Conservation (phyloP, 2,797 vertebrate genomes). For the Cyclopterus lumpus region DNA sequence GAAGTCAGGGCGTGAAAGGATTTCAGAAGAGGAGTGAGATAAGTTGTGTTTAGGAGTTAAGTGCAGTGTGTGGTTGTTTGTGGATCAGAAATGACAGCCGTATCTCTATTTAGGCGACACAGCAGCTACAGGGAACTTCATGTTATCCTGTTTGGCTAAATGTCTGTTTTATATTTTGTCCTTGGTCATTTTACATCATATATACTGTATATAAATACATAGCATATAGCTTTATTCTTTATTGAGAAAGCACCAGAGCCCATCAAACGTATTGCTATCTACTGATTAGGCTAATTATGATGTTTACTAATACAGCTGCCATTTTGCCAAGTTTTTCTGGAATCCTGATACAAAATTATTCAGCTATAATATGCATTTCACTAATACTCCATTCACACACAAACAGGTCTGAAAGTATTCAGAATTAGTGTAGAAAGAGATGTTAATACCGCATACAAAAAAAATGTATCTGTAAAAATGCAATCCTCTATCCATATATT, state of each 20-base stretch:
- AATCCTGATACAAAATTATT: neutral
- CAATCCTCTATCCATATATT: neutral
- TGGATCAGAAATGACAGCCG: conserved; percentile 37
- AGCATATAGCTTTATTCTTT: conserved; percentile 29
- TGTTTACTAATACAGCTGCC: neutral
- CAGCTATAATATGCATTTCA: neutral
- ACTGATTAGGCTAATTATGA: neutral
- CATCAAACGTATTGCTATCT: neutral
- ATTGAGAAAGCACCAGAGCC: conserved; percentile 71
- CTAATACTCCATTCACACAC: neutral
- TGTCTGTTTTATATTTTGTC: neutral
- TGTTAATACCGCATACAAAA: neutral
- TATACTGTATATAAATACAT: neutral
- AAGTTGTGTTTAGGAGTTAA: conserved; percentile 83
- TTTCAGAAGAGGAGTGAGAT: conserved; percentile 88
- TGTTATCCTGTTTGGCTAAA: neutral
- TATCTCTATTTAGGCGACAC: conserved; percentile 29
- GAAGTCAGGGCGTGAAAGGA: conserved; percentile 83
- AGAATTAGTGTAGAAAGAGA: neutral
- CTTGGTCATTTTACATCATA: neutral
- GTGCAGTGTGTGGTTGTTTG: conserved; percentile 58
- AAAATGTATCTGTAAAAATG: neutral
- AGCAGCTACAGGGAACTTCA: neutral
- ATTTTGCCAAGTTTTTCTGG: neutral
- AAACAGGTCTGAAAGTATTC: conserved; percentile 7